Base-by-base conservation (phyloP, 2,113 vertebrate genomes). In the Melanerpes formicivorus region DNA sequence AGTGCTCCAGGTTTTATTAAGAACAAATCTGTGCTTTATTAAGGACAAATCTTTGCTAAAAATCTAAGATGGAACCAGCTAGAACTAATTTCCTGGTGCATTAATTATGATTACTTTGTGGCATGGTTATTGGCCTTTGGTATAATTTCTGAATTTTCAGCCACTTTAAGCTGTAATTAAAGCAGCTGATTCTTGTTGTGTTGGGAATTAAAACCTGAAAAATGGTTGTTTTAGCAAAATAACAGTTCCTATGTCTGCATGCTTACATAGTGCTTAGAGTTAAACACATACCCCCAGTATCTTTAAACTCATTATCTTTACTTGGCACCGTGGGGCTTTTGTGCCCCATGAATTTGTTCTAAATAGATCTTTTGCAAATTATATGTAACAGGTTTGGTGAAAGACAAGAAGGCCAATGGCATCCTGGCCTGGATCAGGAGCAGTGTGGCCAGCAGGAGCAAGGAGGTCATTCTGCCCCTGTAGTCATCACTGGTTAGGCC, bases 301-400 rank as follows among this genome's bases (percentile, higher is more conserved):
- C 16, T 63, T 64, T 62, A 60, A 84, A 59, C 40, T 77, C 2
- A 54, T 0, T 65, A 44, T 48, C 14, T 67, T 90, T 4, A 16
- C 25, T 5, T n/a, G 11, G 18, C 6, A 46, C 11, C 9, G 14
- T 0, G 1, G 12, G 65, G 3, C 7, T 42, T 26, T 34, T 72
- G 22, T 52, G 22, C 22, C 48, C 50, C 11, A 25, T 13, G 22
- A 25, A 52, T 52, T 52, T 52, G 13, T 44, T 80, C 22, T 75
- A 71, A 85, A 64, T 30, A 23, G 1, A 5, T 64, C 21, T 74
- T 84, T 71, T 7, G 32, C 30, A 87, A 66, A 74, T 14, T 11
- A 5, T n/a, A 23, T 23, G 4, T 42, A 72, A 37, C 18, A 44
- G 7, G 2, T 70, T 6, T 37, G 9, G 52, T 25, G 26, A 64